phyloP scores from a whole-genome alignment of 2,113 vertebrate species.

The Ranitomeya variabilis region DNA sequence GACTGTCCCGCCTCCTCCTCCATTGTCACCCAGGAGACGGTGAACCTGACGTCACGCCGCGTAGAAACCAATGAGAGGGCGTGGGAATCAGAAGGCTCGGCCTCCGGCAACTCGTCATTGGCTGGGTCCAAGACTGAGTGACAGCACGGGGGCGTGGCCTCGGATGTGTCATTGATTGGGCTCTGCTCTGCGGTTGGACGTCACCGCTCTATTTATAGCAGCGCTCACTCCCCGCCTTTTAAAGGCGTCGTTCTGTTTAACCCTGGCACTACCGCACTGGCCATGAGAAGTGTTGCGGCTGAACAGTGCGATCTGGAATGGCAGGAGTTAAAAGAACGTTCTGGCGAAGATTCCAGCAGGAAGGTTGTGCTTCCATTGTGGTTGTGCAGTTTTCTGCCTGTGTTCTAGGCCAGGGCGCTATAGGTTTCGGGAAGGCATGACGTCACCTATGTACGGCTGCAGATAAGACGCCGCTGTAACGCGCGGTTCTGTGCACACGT shows the following conservation, averaged over 20 bases:
- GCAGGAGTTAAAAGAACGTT: neutral
- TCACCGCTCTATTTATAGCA: constrained; percentile 52
- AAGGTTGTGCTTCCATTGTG: neutral
- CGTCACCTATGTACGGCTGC: too few species aligned
- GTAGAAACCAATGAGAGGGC: constrained; percentile 43
- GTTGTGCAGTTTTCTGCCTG: too few species aligned
- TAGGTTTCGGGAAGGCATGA: too few species aligned
- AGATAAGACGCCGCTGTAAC: too few species aligned
- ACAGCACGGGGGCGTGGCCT: constrained; percentile 30
- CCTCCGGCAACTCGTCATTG: constrained; percentile 45
- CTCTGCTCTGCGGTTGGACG: constrained; percentile 48
- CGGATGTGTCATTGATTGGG: neutral
- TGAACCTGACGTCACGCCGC: constrained; percentile 34
- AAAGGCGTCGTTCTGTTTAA: neutral
- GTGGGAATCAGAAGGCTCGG: constrained; percentile 57
- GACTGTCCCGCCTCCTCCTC: constrained; percentile 14
- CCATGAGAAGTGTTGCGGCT: neutral
- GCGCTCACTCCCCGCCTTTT: neutral
- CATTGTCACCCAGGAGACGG: constrained; percentile 51
- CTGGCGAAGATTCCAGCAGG: neutral
- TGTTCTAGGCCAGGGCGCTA: too few species aligned
- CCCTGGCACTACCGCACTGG: neutral
- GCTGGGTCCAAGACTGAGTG: constrained; percentile 21
- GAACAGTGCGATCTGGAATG: neutral
- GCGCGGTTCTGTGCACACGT: too few species aligned